Conservation (phyloP, 2,113 vertebrate species). For the Hiodon tergisus region DNA sequence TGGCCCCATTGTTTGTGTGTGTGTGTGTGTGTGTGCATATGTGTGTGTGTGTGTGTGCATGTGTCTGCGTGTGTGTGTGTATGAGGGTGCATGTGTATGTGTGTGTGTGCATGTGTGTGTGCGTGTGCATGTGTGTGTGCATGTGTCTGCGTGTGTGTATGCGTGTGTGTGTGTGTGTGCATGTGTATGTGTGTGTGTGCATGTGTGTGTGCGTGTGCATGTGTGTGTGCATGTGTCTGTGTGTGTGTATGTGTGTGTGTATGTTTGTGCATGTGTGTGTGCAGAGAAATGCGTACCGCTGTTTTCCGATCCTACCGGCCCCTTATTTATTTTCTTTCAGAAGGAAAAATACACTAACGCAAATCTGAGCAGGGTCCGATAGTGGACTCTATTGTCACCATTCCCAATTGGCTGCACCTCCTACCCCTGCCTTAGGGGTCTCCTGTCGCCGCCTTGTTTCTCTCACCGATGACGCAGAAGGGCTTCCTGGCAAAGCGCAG, state of each 20-base stretch:
- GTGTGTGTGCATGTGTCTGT: too few species aligned
- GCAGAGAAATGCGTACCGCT: too few species aligned
- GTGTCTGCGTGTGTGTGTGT: not conserved
- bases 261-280: too few species aligned
- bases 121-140: not conserved
- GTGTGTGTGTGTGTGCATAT: not conserved
- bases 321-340: too few species aligned
- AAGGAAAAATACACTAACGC: too few species aligned
- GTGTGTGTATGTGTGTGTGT: too few species aligned
- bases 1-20: not conserved
- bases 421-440: not conserved
- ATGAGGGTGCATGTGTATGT: not conserved
- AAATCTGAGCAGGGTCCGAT: not conserved
- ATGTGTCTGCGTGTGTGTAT: too few species aligned
- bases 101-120: not conserved
- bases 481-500: slow-evolving; percentile 93
- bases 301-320: too few species aligned
- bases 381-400: not conserved
- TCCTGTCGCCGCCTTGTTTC: too few species aligned
- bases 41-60: not conserved
- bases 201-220: too few species aligned
- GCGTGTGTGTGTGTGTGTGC: not conserved
- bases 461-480: slow-evolving; percentile 85
- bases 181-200: too few species aligned
- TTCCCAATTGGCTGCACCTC: not conserved